A percentile compares a stretch with the other conserved stretches of the same genome.
Evolutionary conservation across 2,797 vertebrate species (phyloP).

Genomic region (Parotocinclus haroldoi): DNA sequence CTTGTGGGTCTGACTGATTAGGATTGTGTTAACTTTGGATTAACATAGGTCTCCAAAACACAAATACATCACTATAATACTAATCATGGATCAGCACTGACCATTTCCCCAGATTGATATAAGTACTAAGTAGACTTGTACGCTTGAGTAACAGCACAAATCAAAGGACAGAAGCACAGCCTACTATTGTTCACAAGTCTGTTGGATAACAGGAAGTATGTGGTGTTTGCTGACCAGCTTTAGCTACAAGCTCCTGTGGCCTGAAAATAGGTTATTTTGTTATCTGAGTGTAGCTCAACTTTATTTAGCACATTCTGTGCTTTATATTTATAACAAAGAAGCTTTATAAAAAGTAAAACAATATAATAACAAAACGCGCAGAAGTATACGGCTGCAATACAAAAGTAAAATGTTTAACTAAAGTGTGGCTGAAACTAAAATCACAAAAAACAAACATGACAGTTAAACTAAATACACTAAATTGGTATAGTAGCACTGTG

Average conservation of each 20-base stretch:
- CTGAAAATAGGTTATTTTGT: slow-evolving; percentile 3
- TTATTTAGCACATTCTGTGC: neutral
- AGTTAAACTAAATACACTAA: too few relatives aligned
- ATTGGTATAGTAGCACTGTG: too few relatives aligned
- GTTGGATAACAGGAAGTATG: slow-evolving; percentile 3
- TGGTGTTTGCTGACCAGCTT: slow-evolving; percentile 12
- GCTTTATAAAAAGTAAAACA: too few relatives aligned
- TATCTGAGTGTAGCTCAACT: slow-evolving; percentile 1
- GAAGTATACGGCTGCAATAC: too few relatives aligned
- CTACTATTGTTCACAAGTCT: slow-evolving; percentile 1
- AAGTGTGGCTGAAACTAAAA: too few relatives aligned
- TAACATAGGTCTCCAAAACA: neutral
- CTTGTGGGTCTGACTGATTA: slow-evolving; percentile 9
- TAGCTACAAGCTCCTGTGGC: neutral
- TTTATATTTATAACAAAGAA: too few relatives aligned
- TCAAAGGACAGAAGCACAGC: neutral
- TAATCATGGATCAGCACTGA: neutral
- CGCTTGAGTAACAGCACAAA: neutral
- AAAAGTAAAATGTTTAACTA: too few relatives aligned
- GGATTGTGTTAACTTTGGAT: slow-evolving; percentile 16
- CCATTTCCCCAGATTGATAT: neutral
- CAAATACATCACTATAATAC: neutral
- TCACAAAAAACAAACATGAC: too few relatives aligned
- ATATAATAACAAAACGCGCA: too few relatives aligned
- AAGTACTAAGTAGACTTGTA: neutral